Base-by-base conservation (phyloP, 1,140 invertebrate genomes). In the Diprion similis region DNA sequence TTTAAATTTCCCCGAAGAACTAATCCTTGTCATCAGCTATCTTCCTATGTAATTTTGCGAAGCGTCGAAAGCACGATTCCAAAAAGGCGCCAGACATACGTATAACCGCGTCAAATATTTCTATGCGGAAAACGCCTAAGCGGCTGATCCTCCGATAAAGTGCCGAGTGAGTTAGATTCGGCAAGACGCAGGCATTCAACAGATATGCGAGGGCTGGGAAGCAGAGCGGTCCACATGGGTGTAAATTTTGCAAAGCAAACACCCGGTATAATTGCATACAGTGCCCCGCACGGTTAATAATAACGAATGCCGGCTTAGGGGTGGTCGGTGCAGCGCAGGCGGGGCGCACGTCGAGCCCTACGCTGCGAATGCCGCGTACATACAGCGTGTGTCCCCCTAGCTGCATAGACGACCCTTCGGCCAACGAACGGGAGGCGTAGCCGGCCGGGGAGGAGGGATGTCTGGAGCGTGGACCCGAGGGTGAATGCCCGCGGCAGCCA, bases 381-480 rank as follows among this genome's bases (percentile, higher is more conserved):
- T 59, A 59, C 4, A 59, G 11, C 11, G n/a, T 17, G 51, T 59
- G 51, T 59, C 51, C 51, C 51, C 51, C 51, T 17, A 9, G 51
- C 51, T 13, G 51, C 51, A 59, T 17, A 59, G 51, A 37, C 24
- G 24, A 59, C 51, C 51, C 51, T 17, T 59, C 51, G 51, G 51
- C 11, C 51, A 59, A 17, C 51, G 51, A 59, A 59, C n/a, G 51
- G 51, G 51, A 59, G 51, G 51, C 51, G 51, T 59, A 59, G 51
- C 51, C 51, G 11, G 24, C 24, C 11, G n/a, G 51, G 51, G 51
- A 59, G 51, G 51, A 59, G 51, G 51, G 51, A 59, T 59, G 51
- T 59, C 51, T 59, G 51, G 51, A 59, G 51, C 51, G 51, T 59
- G 51, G 51, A 59, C 51, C 51, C 51, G 51, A 59, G 51, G 51